Evolutionary conservation across 2,888 invertebrate genomes (phyloP).

Genomic region (Scaeva pyrastri): DNA sequence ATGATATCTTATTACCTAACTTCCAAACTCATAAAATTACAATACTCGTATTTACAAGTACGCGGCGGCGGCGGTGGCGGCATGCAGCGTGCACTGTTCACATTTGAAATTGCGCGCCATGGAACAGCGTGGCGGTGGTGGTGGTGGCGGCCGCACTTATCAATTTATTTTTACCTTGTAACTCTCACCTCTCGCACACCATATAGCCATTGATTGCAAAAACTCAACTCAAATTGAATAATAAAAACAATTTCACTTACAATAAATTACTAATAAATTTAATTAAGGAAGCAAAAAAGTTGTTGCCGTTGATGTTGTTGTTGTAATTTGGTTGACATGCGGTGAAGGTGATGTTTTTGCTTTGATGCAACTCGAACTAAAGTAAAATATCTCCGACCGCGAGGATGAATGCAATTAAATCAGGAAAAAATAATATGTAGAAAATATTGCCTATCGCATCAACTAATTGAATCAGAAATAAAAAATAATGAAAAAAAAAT

Average conservation of each 20-base stretch:
- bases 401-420: constrained; percentile 44
- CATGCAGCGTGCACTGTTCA: background rate
- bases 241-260: constrained; percentile 71
- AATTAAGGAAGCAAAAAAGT: constrained; percentile 53
- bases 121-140: too few species aligned
- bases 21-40: constrained; percentile 6
- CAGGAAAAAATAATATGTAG: background rate
- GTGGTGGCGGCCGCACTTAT: background rate
- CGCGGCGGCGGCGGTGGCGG: too few species aligned
- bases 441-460: constrained; percentile 37
- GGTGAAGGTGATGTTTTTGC: background rate
- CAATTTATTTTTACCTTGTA: constrained; percentile 39
- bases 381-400: background rate
- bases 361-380: background rate
- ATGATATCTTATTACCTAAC: constrained; percentile 27
- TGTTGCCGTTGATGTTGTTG: constrained; percentile 17
- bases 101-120: background rate
- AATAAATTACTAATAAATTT: constrained; percentile 43
- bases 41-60: background rate
- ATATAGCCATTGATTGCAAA: background rate
- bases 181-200: constrained; percentile 50
- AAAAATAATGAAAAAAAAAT: constrained; percentile 1
- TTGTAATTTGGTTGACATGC: background rate
- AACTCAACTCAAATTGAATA: constrained; percentile 62
- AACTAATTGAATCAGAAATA: constrained; percentile 65